These are phyloP conservation scores for Aeoliscus strigatus DNA, from an alignment of 2,797 vertebrate genomes.

Conservation along the genomic window DNA sequence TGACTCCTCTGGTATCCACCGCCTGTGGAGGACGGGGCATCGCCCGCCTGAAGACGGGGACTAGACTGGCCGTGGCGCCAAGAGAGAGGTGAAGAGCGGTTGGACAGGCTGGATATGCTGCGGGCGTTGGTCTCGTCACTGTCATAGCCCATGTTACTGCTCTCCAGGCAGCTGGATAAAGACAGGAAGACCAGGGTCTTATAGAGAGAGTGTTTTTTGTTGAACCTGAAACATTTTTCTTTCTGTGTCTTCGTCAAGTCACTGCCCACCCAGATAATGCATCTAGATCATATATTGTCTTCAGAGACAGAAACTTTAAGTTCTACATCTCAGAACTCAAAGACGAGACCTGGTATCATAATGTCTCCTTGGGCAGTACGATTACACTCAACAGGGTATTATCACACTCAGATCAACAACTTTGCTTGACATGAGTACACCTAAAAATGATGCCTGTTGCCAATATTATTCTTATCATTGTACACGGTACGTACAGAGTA, in stretches of 20 bases:
- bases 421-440: conserved; percentile 7
- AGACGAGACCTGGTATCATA: conserved; percentile 13
- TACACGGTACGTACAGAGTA: conserved; percentile 2
- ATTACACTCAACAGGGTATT: not conserved
- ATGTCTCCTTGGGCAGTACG: conserved; percentile 1
- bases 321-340: conserved; percentile 13
- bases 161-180: conserved; percentile 85
- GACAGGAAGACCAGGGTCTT: conserved; percentile 4
- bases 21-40: conserved; percentile 87
- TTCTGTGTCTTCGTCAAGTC: conserved; percentile 24
- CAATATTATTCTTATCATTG: not conserved
- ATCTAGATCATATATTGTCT: conserved; percentile 24
- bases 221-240: not conserved
- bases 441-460: not conserved
- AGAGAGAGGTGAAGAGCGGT: conserved; percentile 94
- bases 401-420: not conserved
- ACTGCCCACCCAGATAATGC: conserved; percentile 39
- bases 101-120: conserved; percentile 94
- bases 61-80: conserved; percentile 97
- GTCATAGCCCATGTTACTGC: conserved; percentile 85
- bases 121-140: conserved; percentile 93
- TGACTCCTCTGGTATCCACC: conserved; percentile 77
- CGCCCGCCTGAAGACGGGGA: conserved; percentile 92
- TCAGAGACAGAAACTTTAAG: conserved; percentile 28
- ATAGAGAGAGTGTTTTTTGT: not conserved